These are phyloP conservation scores for Prionailurus bengalensis DNA, from an alignment of 2,113 vertebrate species.

Conservation along the genomic window DNA sequence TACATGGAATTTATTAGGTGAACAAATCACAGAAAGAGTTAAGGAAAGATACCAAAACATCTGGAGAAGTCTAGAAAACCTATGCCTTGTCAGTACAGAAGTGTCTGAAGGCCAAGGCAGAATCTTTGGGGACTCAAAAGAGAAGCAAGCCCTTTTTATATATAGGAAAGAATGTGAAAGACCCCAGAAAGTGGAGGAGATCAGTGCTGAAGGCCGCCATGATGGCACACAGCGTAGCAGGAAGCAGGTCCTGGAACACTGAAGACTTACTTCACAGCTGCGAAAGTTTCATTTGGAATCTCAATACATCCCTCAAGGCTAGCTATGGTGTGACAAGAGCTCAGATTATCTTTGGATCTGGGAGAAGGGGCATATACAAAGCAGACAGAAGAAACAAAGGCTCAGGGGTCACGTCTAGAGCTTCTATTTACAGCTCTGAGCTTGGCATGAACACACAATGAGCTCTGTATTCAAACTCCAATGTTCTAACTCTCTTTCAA, in stretches of 20 bases:
- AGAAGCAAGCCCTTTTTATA: background rate
- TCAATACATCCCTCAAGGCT: background rate
- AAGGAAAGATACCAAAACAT: background rate
- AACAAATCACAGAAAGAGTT: background rate
- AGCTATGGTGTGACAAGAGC: background rate
- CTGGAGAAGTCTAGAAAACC: background rate
- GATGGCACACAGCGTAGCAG: background rate
- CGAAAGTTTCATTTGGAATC: background rate
- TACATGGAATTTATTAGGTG: background rate
- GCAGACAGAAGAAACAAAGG: background rate
- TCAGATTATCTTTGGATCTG: background rate
- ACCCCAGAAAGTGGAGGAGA: background rate
- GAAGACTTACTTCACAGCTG: background rate
- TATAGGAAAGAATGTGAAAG: background rate
- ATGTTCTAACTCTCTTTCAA: background rate
- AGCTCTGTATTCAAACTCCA: background rate
- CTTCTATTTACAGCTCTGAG: background rate
- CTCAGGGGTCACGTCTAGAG: background rate
- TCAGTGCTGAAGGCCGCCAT: accelerated
- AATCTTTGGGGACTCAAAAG: background rate
- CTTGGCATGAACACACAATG: background rate
- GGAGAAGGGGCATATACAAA: background rate
- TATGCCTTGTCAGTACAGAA: background rate
- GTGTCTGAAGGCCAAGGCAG: background rate
- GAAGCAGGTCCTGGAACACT: background rate